Percentiles rank a stretch among this genome's conserved stretches.
phyloP scores from a whole-genome alignment of 2,113 vertebrate genomes.

The Chaetorhynchus papuensis region DNA sequence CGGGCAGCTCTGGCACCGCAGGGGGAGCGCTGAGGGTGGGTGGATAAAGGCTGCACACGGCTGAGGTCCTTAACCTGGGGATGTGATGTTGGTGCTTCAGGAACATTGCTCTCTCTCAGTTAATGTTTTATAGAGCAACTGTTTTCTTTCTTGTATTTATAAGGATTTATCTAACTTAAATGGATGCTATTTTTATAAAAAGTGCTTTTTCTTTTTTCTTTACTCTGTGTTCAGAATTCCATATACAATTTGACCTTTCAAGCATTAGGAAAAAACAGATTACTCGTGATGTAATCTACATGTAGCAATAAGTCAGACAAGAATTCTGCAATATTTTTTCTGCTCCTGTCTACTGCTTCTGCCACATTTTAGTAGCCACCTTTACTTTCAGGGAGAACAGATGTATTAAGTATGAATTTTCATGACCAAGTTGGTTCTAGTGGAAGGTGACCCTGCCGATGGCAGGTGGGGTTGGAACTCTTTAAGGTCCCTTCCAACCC shows the following conservation, averaged over 20 bases:
- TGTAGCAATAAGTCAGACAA: constrained; percentile 67
- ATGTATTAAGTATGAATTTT: constrained; percentile 66
- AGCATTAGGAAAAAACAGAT: constrained; percentile 3
- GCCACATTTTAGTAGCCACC: background rate
- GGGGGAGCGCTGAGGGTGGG: background rate
- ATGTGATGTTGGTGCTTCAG: constrained; percentile 62
- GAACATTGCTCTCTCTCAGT: constrained; percentile 39
- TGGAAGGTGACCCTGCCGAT: background rate
- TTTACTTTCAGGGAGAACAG: constrained; percentile 56
- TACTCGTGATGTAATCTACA: constrained; percentile 34
- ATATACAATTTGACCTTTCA: constrained; percentile 22
- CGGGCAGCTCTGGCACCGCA: background rate
- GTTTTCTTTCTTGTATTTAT: constrained; percentile 64
- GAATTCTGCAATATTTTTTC: constrained; percentile 7
- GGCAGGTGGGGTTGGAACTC: background rate
- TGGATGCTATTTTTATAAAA: constrained; percentile 74
- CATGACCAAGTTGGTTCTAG: background rate
- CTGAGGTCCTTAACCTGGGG: background rate
- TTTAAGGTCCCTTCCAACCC: background rate
- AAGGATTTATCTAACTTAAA: constrained; percentile 60
- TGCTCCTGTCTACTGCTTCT: constrained; percentile 27
- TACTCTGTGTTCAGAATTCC: background rate
- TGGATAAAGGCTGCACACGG: background rate
- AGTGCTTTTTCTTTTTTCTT: background rate
- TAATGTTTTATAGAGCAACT: constrained; percentile 37